Percentiles rank a stretch among this genome's conserved stretches.
These are phyloP conservation scores for Tetheella fluctuosa DNA, from an alignment of 2,888 invertebrate genomes.

Conservation along the genomic window DNA sequence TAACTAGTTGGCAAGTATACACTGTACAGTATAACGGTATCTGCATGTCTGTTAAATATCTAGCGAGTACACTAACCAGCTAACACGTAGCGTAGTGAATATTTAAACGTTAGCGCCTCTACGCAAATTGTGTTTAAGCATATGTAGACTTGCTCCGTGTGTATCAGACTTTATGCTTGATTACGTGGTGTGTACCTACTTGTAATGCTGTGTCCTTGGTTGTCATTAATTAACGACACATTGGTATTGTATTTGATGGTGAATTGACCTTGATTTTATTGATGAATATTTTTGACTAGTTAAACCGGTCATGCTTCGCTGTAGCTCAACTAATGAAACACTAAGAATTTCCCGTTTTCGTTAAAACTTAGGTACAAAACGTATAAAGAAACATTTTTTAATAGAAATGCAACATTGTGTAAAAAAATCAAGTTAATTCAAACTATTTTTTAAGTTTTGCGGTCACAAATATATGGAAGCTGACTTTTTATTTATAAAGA, in stretches of 20 bases:
- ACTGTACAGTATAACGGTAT: background rate
- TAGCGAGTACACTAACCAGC: too few relatives aligned
- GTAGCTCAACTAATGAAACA: too few relatives aligned
- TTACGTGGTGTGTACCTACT: background rate
- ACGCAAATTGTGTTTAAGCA: background rate
- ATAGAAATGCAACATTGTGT: too few relatives aligned
- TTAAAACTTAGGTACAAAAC: too few relatives aligned
- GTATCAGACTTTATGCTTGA: background rate
- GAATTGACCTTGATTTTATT: background rate
- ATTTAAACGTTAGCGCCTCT: slow-evolving; percentile 11
- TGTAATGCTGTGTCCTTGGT: background rate
- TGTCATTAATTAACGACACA: background rate
- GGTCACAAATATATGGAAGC: too few relatives aligned
- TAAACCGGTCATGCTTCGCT: too few relatives aligned
- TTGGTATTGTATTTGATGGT: background rate
- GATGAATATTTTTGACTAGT: too few relatives aligned
- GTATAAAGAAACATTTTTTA: too few relatives aligned
- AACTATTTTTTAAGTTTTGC: too few relatives aligned
- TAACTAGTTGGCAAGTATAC: background rate
- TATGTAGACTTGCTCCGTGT: background rate
- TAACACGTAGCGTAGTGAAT: background rate
- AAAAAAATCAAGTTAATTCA: too few relatives aligned
- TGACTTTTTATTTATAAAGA: too few relatives aligned
- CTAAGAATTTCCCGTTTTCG: too few relatives aligned
- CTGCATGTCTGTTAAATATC: slow-evolving; percentile 7